Conservation (phyloP, 2,797 vertebrate genomes). For the Aldrovandia affinis region DNA sequence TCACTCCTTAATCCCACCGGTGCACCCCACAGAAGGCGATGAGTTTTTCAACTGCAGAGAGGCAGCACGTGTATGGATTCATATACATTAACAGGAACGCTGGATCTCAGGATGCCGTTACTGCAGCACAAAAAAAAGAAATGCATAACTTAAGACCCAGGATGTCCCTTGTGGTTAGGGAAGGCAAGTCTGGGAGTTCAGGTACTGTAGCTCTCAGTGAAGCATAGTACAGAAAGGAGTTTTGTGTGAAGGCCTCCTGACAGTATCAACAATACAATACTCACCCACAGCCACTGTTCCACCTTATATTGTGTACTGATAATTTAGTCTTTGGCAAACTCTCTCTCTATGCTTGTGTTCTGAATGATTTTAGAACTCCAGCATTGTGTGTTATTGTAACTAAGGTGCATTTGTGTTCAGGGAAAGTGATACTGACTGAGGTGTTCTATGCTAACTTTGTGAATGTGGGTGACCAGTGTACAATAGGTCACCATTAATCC, state of each 20-base stretch:
- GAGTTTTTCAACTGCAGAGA: not conserved
- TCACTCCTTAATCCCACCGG: conserved; percentile 18
- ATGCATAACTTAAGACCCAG: conserved; percentile 22
- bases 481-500: not conserved
- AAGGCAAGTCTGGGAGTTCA: conserved; percentile 25
- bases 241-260: conserved; percentile 19
- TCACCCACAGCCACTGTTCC: conserved; percentile 1
- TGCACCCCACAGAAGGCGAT: conserved; percentile 10
- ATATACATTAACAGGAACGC: conserved; percentile 5
- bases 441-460: not conserved
- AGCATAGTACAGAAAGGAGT: conserved; percentile 23
- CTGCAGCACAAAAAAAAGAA: conserved; percentile 22
- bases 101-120: conserved; percentile 18
- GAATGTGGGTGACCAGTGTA: not conserved
- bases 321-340: not conserved
- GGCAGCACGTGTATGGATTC: not conserved
- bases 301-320: conserved; percentile 4
- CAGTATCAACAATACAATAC: conserved; percentile 12
- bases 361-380: not conserved
- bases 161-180: not conserved
- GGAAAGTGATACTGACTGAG: not conserved
- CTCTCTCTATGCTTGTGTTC: not conserved
- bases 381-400: not conserved
- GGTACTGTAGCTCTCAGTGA: conserved; percentile 3
- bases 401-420: not conserved